Base-by-base conservation (phyloP, 1,140 invertebrate genomes). In the Wasmannia auropunctata region DNA sequence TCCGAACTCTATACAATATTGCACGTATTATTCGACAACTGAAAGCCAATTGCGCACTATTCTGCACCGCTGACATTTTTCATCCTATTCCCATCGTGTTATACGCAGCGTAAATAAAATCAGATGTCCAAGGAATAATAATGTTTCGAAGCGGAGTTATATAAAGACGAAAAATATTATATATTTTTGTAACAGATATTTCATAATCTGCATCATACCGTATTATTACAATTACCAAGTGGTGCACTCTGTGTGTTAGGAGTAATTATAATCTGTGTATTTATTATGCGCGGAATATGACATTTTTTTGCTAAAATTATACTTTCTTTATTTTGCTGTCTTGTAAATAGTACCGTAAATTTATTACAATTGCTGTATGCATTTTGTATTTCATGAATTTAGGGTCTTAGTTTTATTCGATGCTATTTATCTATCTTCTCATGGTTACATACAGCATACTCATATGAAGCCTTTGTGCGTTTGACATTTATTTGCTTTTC, bases 1-100 rank as follows among this genome's bases (percentile, higher is more conserved):
- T 83, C 79, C 60, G 37, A 74, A 83, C 37, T 83, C 79, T 74
- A 74, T 74, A 83, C 67, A 83, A 83, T 83, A 74, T 46, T 46
- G 37, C 51, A 14, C 37, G 46, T 80, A 83, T 74, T 74, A 74
- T 46, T 74, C 51, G 77, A 80, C 63, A 69, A 58, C 51, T 83
- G 67, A 72, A 74, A 83, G 54, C 51, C 79, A 83, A 83, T 83
- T 83, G 79, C 28, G 28, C 37, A 25, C 79, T 74, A 83, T 81
- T 81, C 79, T 58, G 51, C n/a, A 72, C 25, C 19, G 10, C 6
- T 37, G 67, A 25, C 19, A 11, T 56, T 43, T 25, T 31, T 83
- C 19, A 40, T 49, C 37, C 5, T 40, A 80, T 40, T 80, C 46
- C 16, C 8, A 25, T 54, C 34, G n/a, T 69, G n/a, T 69, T 80